A percentile compares a stretch with the other conserved stretches of the same genome.
Conservation (phyloP, 2,888 invertebrate genomes). For the Bruchidius siliquastri region DNA sequence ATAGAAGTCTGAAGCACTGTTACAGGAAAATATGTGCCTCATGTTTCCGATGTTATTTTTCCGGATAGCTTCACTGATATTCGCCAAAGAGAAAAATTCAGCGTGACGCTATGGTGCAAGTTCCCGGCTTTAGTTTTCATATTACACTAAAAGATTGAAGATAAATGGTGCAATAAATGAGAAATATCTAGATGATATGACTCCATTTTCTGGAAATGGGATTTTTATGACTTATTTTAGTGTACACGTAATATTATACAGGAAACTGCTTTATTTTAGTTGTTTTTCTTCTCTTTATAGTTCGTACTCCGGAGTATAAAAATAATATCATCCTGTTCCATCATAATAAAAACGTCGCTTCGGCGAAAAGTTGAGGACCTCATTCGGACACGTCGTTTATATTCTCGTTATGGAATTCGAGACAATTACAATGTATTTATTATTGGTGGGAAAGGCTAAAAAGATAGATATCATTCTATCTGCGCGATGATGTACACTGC, state of each 20-base stretch:
- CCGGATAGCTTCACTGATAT: neutral
- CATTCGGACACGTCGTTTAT: neutral
- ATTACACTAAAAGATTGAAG: slow-evolving; percentile 30
- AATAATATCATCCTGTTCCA: slow-evolving; percentile 8
- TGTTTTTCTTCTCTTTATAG: slow-evolving; percentile 18
- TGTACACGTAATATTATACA: slow-evolving; percentile 30
- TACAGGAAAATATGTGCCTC: neutral
- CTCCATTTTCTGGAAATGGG: slow-evolving; percentile 35
- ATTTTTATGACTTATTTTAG: slow-evolving; percentile 33
- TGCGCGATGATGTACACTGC: too few relatives aligned
- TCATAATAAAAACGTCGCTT: slow-evolving; percentile 11
- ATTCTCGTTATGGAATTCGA: neutral
- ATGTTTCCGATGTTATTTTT: neutral
- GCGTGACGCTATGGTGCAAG: slow-evolving; percentile 10
- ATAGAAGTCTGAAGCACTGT: too few relatives aligned
- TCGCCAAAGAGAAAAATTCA: neutral
- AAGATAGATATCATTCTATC: too few relatives aligned
- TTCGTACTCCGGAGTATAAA: slow-evolving; percentile 7
- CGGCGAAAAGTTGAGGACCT: slow-evolving; percentile 1
- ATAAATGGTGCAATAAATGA: slow-evolving; percentile 34
- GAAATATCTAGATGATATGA: slow-evolving; percentile 35
- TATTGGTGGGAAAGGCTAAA: neutral
- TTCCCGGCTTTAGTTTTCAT: slow-evolving; percentile 25
- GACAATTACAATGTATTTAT: neutral
- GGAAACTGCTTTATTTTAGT: slow-evolving; percentile 30